phyloP scores from a whole-genome alignment of 2,113 vertebrate species.

The Oncorhynchus nerka region DNA sequence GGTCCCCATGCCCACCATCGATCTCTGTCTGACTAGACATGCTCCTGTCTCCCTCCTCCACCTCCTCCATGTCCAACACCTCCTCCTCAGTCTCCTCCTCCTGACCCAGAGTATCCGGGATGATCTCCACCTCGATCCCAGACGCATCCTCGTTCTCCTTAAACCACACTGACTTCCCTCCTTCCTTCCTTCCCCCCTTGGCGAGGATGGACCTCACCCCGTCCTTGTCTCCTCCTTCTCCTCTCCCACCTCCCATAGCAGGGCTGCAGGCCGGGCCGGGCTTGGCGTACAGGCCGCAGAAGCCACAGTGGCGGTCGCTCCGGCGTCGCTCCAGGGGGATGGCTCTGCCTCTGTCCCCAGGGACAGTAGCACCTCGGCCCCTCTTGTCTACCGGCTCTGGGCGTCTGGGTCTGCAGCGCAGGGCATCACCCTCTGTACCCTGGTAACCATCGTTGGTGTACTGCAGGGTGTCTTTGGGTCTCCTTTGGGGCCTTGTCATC shows the following conservation, averaged over 20 bases:
- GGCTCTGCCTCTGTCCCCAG: slow-evolving; percentile 44
- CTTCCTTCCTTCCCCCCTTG: slow-evolving; percentile 69
- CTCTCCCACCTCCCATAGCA: slow-evolving; percentile 54
- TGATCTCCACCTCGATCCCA: slow-evolving; percentile 79
- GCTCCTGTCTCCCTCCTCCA: slow-evolving; percentile 57
- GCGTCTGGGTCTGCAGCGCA: neutral
- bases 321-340: slow-evolving; percentile 51
- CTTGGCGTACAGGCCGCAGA: slow-evolving; percentile 59
- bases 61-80: slow-evolving; percentile 51
- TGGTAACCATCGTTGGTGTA: slow-evolving; percentile 72
- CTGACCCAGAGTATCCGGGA: slow-evolving; percentile 70
- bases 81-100: slow-evolving; percentile 62
- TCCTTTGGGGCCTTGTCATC: slow-evolving; percentile 36
- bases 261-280: slow-evolving; percentile 46
- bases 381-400: slow-evolving; percentile 25
- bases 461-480: slow-evolving; percentile 68
- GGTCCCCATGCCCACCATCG: slow-evolving; percentile 11
- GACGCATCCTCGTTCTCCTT: slow-evolving; percentile 77
- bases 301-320: slow-evolving; percentile 59
- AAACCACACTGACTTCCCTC: slow-evolving; percentile 82
- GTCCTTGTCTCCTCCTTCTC: slow-evolving; percentile 53
- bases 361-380: slow-evolving; percentile 30
- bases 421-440: slow-evolving; percentile 54
- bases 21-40: slow-evolving; percentile 41
- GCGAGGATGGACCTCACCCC: slow-evolving; percentile 60